A percentile compares a stretch with the other conserved stretches of the same genome.
Conservation (phyloP, 2,888 invertebrate genomes). For the Pachliopta kotzebuea region DNA sequence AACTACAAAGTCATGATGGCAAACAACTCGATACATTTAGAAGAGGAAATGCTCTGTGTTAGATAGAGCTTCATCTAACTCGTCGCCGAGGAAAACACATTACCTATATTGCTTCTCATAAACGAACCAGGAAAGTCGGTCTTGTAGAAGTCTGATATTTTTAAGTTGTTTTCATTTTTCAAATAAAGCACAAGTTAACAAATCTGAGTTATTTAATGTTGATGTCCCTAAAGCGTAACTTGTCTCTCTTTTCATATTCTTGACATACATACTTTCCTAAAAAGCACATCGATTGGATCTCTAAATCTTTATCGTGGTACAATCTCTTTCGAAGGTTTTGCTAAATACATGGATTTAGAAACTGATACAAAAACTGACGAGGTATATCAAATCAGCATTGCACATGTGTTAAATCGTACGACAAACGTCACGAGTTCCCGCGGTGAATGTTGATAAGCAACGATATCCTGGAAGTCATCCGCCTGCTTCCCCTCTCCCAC, state of each 20-base stretch:
- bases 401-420: slow-evolving; percentile 29
- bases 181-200: neutral
- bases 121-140: slow-evolving; percentile 20
- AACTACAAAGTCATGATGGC: slow-evolving; percentile 30
- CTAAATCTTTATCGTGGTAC: too few relatives aligned
- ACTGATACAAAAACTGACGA: neutral
- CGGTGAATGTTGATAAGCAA: slow-evolving; percentile 45
- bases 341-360: neutral
- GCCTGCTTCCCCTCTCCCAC: slow-evolving; percentile 31
- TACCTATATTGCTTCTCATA: slow-evolving; percentile 30
- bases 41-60: slow-evolving; percentile 32
- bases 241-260: neutral
- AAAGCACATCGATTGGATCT: neutral
- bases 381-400: slow-evolving; percentile 5
- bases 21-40: slow-evolving; percentile 33
- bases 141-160: slow-evolving; percentile 17
- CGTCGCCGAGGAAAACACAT: slow-evolving; percentile 26
- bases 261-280: neutral
- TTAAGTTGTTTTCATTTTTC: slow-evolving; percentile 25
- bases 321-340: neutral
- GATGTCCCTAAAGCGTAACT: neutral
- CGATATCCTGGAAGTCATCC: slow-evolving; percentile 41
- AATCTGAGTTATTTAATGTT: neutral
- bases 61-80: slow-evolving; percentile 18
- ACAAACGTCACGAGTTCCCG: slow-evolving; percentile 43